These are phyloP conservation scores for Cryptotermes secundus DNA, from an alignment of 1,140 invertebrate species.

Conservation along the genomic window DNA sequence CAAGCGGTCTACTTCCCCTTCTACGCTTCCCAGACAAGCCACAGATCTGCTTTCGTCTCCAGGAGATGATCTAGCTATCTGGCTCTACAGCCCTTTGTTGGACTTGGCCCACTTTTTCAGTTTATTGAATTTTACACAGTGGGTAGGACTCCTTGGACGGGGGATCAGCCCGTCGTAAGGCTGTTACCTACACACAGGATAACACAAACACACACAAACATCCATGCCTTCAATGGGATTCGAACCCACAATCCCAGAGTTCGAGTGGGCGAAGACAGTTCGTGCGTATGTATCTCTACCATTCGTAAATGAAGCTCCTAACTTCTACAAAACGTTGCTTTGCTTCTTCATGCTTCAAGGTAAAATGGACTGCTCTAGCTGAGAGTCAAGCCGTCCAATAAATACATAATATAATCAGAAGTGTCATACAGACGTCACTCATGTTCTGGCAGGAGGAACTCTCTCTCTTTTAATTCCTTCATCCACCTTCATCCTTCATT, in stretches of 20 bases:
- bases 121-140: no score
- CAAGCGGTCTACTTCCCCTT: neutral
- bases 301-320: neutral
- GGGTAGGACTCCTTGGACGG: no score
- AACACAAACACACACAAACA: no score
- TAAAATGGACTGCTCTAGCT: neutral
- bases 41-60: neutral
- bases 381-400: neutral
- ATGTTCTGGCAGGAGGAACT: neutral
- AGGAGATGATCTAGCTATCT: neutral
- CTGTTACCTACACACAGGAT: no score
- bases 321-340: neutral
- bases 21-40: neutral
- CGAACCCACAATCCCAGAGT: no score
- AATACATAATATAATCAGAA: neutral
- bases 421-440: neutral
- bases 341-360: neutral
- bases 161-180: no score
- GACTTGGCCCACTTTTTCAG: no score
- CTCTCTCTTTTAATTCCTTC: neutral
- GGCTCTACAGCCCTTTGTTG: no score
- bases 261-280: no score
- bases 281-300: neutral
- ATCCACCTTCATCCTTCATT: no score
- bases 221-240: no score